Evolutionary conservation across 2,113 vertebrate genomes (phyloP).

Genomic region (Zosterops borbonicus): DNA sequence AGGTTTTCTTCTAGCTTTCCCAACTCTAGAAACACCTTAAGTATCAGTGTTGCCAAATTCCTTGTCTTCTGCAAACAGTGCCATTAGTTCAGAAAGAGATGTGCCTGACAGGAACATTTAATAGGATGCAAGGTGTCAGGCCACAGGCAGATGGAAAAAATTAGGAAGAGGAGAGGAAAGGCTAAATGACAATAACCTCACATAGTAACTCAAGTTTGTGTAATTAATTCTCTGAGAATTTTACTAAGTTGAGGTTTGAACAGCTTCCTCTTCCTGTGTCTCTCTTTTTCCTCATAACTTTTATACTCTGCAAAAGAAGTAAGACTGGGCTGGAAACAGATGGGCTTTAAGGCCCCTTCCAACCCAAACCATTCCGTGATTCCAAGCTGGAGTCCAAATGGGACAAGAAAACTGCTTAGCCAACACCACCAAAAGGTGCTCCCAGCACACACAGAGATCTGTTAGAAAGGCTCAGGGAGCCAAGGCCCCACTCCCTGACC

Average conservation of each 20-base stretch:
- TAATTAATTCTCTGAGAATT: not conserved
- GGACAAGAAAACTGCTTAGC: not conserved
- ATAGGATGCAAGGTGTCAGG: not conserved
- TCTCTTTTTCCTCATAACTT: not conserved
- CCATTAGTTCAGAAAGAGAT: not conserved
- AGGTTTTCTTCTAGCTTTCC: not conserved
- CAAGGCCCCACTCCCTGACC: not conserved
- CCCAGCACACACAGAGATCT: not conserved
- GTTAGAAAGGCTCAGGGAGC: not conserved
- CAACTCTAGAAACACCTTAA: not conserved
- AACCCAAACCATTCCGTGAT: not conserved
- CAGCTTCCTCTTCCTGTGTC: not conserved
- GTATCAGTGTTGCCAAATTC: accelerated
- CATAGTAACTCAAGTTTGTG: not conserved
- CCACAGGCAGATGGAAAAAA: not conserved
- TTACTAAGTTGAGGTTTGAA: not conserved
- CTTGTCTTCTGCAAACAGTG: not conserved
- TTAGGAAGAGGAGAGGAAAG: not conserved
- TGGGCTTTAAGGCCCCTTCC: not conserved
- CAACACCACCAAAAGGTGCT: not conserved
- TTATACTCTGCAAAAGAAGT: not conserved
- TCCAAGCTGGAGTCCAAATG: not conserved
- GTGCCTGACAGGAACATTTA: not conserved
- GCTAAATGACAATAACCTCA: not conserved
- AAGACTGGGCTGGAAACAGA: not conserved